Evolutionary conservation across 1,140 invertebrate species (phyloP), one percentile per base, ranked within the genome.

Genomic region (Steinernema khuongi): DNA sequence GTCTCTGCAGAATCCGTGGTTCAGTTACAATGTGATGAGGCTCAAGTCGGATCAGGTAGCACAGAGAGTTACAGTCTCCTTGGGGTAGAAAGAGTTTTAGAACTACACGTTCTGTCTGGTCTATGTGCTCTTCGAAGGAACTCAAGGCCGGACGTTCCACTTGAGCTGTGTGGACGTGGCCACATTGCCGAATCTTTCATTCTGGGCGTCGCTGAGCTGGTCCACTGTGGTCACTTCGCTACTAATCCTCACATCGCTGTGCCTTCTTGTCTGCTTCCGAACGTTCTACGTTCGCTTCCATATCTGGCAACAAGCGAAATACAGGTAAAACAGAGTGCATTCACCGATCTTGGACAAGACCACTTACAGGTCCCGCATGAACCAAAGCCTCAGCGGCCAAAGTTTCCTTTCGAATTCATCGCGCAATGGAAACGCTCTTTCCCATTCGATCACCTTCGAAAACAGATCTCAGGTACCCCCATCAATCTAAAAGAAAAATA

Each of bases 301-400:
- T 68, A 81, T 81, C 74, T 81, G 80, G 80, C 80, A 81, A 32
- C 70, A 81, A 33, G 67, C 79, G 28, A 83, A 83, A 31, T 44
- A 71, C 29, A 68, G 79, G 79, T 79, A 18, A 74, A 29, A 19
- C 26, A 1, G 19, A 19, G 31, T n/a, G 1, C 1, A 1, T 22
- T 22, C 50, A 26, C 11, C 4, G 50, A 60, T 41, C n/a, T n/a
- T 4, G 26, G 14, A n/a, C 7, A 4, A 4, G 26, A n/a, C 22
- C 32, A 7, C 22, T 71, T 80, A 69, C 30, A 80, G 80, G 66
- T 75, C 80, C 18, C 70, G 82, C 69, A 81, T 81, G 80, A 84
- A 84, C 73, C 79, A 84, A 71, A 82, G 80, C 36, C 76, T 81
- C 66, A 84, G 82, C 50, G 80, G 80, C 4, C 80, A 81, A 71